Evolutionary conservation across 1,140 invertebrate species (phyloP), one percentile per base, ranked within the genome.

Genomic region (Panulirus ornatus): DNA sequence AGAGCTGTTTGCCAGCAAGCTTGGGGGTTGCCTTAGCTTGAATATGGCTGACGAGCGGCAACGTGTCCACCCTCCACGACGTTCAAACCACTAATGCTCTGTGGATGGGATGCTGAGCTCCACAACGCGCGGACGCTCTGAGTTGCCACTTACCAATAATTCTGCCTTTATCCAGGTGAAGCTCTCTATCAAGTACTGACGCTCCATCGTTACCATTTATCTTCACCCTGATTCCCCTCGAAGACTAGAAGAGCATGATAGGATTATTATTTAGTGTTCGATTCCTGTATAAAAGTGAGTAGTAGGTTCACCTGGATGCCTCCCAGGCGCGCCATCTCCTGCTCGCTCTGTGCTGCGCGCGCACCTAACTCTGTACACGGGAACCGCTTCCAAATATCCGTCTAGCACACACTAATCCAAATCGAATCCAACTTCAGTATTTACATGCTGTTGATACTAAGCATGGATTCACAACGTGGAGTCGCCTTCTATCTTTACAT

Each of bases 291-390:
- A 87, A 58, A 76, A 63, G n/a, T 34, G 38, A 79, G 63, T 87
- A 87, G 84, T 87, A 87, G 75, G 51, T 78, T 87, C 84, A 87
- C 84, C 84, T 87, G 84, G 84, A 87, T 79, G 84, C 73, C 84
- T 78, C 30, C 34, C 73, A 44, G 70, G 22, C 84, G 51, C 84
- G 84, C 75, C 84, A 87, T 87, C 84, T 87, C 84, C 84, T 76
- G 84, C 84, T 87, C 47, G 71, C 71, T 79, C 71, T 87, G 66
- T 27, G 84, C 73, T 87, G 84, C 84, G 84, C 84, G 84, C 84
- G 84, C 84, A 87, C 75, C 44, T 8, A 75, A 86, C 71, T 78
- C 58, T 76, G 75, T 86, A 86, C 84, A 86, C 36, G 30, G 75
- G 51, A 78, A 73, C 36, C 36, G 38, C 54, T 87, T 66, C 85